Evolutionary conservation across 1,140 invertebrate species (phyloP), one percentile per base, ranked within the genome.

Genomic region (Globodera rostochiensis): DNA sequence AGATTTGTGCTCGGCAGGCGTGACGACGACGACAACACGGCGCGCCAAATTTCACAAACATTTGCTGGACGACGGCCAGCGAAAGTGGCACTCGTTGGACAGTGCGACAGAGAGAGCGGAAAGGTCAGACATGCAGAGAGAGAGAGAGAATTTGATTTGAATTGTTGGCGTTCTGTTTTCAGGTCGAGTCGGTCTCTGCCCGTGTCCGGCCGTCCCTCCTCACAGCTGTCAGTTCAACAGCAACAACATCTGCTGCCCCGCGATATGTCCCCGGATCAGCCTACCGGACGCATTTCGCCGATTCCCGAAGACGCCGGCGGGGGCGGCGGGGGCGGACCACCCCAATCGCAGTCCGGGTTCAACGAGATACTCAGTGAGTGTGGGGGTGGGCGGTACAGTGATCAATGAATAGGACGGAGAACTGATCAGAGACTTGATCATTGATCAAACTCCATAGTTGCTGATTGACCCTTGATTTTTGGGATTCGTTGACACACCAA

Each of bases 11-110:
- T n/a, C 77, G 21, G 64, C 19, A 6, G 66, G n/a, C 15, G 46
- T 19, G 36, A 19, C 74, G 46, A 47, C 45, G 45, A 66, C 69
- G 36, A 45, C 13, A 1, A 36, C 36, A 4, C 66, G 77, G 47
- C 77, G 77, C 70, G n/a, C 75, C 75, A 78, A 78, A 47, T 46
- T 70, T 69, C 77, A 50, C 60, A 78, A 70, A 47, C 66, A 64
- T 49, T 78, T 64, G 46, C 25, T 78, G 25, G 77, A 60, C 36
- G 77, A 78, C 13, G 64, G 66, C 25, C 66, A 64, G 2, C 70
- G 77, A 8, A 78, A 78, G 25, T 78, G 77, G 77, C 53, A 49
- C 36, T 78, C 77, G 49, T 69, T 78, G 53, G 77, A 78, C 8
- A 46, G 77, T 15, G 70, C 66, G 57, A 64, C 57, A 64, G 70